Evolutionary conservation across 2,113 vertebrate genomes (phyloP).

Genomic region (Hyperopisus bebe): DNA sequence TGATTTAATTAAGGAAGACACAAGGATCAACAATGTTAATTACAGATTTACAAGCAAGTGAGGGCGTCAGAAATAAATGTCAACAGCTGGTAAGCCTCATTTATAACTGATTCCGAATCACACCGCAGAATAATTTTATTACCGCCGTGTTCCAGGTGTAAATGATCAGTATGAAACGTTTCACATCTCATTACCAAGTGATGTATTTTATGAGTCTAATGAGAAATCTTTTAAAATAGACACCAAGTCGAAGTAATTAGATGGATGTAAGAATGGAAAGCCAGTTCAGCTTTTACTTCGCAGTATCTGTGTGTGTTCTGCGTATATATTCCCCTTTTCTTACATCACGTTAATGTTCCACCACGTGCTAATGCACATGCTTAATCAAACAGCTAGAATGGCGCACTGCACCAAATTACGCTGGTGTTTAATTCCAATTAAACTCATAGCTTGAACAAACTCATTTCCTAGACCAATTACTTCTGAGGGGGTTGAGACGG

Average conservation of each 20-base stretch:
- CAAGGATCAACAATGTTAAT: conserved; percentile 55
- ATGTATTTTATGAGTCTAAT: conserved; percentile 35
- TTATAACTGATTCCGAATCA: conserved; percentile 33
- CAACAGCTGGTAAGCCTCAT: conserved; percentile 47
- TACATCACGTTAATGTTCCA: conserved; percentile 7
- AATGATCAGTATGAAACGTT: conserved; percentile 33
- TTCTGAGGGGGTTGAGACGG: conserved; percentile 41
- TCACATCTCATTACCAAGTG: conserved; percentile 41
- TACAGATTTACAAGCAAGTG: conserved; percentile 49
- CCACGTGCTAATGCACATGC: conserved; percentile 45
- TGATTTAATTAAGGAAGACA: conserved; percentile 53
- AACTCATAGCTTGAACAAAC: conserved; percentile 48
- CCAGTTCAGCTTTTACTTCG: neutral
- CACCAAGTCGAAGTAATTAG: conserved; percentile 25
- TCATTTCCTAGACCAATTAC: conserved; percentile 56
- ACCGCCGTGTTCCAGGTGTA: conserved; percentile 28
- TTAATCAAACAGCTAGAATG: conserved; percentile 51
- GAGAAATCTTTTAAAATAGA: conserved; percentile 27
- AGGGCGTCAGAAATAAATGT: conserved; percentile 47
- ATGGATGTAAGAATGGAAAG: neutral
- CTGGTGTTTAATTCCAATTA: conserved; percentile 56
- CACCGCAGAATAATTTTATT: conserved; percentile 28
- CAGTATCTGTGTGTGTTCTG: neutral
- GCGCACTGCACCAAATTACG: conserved; percentile 36
- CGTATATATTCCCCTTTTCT: too few relatives aligned